Percentiles rank a stretch among this genome's conserved stretches.
Evolutionary conservation across 1,140 invertebrate genomes (phyloP).

Genomic region (Eumeta japonica): DNA sequence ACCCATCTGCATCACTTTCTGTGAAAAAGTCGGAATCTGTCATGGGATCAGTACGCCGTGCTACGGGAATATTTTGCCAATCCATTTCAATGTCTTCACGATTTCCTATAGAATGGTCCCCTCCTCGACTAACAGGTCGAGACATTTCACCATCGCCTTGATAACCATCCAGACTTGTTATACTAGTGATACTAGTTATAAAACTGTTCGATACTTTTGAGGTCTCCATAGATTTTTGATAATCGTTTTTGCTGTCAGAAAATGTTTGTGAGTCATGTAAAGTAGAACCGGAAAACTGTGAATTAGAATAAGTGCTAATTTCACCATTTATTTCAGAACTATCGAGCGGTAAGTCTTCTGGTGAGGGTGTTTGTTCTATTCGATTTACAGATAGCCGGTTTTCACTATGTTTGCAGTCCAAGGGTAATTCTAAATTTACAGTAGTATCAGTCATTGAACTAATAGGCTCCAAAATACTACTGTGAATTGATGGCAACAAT

Average conservation of each 20-base stretch:
- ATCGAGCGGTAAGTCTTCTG: constrained; percentile 78
- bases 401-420: constrained; percentile 45
- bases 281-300: constrained; percentile 46
- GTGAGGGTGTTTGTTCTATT: constrained; percentile 75
- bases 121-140: constrained; percentile 71
- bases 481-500: constrained; percentile 54
- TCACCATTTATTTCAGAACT: constrained; percentile 60
- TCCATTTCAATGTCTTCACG: constrained; percentile 53
- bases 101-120: constrained; percentile 62
- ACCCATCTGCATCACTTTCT: constrained; percentile 79
- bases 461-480: constrained; percentile 53
- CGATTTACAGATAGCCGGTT: constrained; percentile 43
- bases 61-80: constrained; percentile 56
- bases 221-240: constrained; percentile 60
- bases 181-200: constrained; percentile 80
- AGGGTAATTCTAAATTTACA: constrained; percentile 61
- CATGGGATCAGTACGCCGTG: constrained; percentile 74
- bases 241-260: constrained; percentile 58
- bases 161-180: constrained; percentile 83
- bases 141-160: constrained; percentile 85
- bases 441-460: constrained; percentile 58
- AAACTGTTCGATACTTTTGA: constrained; percentile 68
- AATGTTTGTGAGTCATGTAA: constrained; percentile 53
- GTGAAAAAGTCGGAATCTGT: constrained; percentile 88
- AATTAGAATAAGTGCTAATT: constrained; percentile 40